Base-by-base conservation (phyloP, 92 coral and sea anemone genomes). In the Siderastrea radians region DNA sequence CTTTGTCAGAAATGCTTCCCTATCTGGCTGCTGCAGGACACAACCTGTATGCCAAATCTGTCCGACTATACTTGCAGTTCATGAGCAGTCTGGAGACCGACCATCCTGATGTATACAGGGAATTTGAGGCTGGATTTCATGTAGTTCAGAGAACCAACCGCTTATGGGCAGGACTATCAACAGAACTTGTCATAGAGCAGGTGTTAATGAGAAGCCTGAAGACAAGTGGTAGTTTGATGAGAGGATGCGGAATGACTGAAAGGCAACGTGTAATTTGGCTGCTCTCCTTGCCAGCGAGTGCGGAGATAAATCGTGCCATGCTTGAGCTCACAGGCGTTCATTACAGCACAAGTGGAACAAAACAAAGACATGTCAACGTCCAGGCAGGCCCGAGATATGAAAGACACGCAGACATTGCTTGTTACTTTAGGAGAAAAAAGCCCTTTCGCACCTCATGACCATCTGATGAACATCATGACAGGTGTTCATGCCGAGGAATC, bases 11-110 rank as follows among this genome's bases (percentile, higher is more conserved):
- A 16, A 84, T 90, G 93, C 89, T 90, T 49, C 85, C 72, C 63
- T 78, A 70, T 51, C 67, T 84, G 46, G 93, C 90, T 51, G 86
- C 90, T 7, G 58, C 93, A 69, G 90, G 93, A 43, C 86, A 90
- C 84, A 78, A 69, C 51, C 52, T 68, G 43, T 90, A 90, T 52
- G 81, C 63, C 1, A 89, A 77, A 53, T 26, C 66, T 64, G 83
- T 86, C 47, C 49, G 76, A 16, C 55, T 74, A 16, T 62, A 82
- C 19, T 38, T 51, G 49, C 87, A 70, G 55, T 49, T 69, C 57
- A 47, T 73, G 59, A 48, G 2, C 46, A 16, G 17, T 9, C 76
- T 26, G 8, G 52, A 44, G 58, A 72, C 3, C 38, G 76, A 72
- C 3, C 68, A 63, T 63, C 87, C 87, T 0, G 87, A 71, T 1